Evolutionary conservation across 2,113 vertebrate species (phyloP), one percentile per base, ranked within the genome.

Genomic region (Manacus vitellinus): DNA sequence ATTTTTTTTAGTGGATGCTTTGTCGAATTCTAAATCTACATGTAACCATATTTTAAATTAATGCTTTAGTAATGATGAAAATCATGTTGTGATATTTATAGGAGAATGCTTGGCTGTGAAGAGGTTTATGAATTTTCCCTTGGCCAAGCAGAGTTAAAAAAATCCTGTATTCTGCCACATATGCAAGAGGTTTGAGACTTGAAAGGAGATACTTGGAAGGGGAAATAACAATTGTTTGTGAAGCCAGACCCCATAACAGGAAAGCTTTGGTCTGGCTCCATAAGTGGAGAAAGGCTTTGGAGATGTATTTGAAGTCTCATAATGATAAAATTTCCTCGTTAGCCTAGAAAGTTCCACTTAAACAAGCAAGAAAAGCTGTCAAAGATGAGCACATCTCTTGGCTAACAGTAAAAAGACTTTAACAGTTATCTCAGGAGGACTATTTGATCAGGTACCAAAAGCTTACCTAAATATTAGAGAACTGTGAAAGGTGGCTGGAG

Each of bases 351-450:
- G 16, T 46, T 81, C 39, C 43, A 12, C 52, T 47, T 62, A 6
- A 84, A 15, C 37, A 71, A 55, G 54, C 31, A 71, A 78, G 74
- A 68, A 91, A 77, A 74, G 27, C 30, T 93, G 63, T 67, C 30
- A 72, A 31, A 51, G 33, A 39, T 4, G 8, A 78, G 9, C 23
- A 37, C 11, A 24, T 59, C 17, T 76, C 63, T 55, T 0, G 0
- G 52, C 1, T 28, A 74, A 47, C 13, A 68, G 17, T 47, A 49
- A 81, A 77, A 77, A 47, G 6, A 20, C 19, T 51, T 81, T 52
- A 67, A 82, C 56, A n/a, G 5, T 68, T 89, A 7, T 76, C 72
- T 52, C 24, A 37, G 33, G 9, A 59, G n/a, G 8, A 46, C 6
- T 62, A 22, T 59, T 79, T 76, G 55, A 33, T 22, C 33, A 72